A percentile compares a stretch with the other conserved stretches of the same genome.
phyloP scores from a whole-genome alignment of 1,140 invertebrate genomes.

The Aphelenchoides besseyi region DNA sequence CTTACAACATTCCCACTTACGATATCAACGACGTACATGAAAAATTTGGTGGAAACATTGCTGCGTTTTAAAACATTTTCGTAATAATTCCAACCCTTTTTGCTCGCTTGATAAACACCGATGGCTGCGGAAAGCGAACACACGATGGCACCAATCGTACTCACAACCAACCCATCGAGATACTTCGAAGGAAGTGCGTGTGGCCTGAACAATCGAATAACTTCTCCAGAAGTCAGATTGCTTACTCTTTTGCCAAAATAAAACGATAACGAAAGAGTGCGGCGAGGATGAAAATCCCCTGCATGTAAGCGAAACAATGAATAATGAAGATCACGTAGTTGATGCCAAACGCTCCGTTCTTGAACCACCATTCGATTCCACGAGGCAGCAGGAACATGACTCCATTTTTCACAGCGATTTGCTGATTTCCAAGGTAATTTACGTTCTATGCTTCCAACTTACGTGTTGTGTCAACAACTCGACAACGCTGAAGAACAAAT shows the following conservation, averaged over 20 bases:
- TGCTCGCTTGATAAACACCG: neutral
- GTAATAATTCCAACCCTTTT: neutral
- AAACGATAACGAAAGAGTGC: neutral
- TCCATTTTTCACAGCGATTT: neutral
- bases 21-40: neutral
- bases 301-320: slow-evolving; percentile 1
- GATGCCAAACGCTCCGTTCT: neutral
- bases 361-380: neutral
- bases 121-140: neutral
- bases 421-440: neutral
- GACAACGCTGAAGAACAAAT: neutral
- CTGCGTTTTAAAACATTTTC: neutral
- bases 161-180: neutral
- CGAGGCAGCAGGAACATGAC: neutral
- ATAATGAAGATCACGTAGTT: neutral
- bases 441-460: neutral
- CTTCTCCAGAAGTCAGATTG: neutral
- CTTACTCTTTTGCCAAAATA: neutral
- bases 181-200: neutral
- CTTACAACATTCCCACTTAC: neutral
- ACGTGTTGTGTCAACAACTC: neutral
- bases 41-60: neutral
- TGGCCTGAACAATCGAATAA: neutral
- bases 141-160: neutral
- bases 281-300: neutral